phyloP scores from a whole-genome alignment of 64 coral and sea anemone genomes.

The Exaiptasia diaphana region DNA sequence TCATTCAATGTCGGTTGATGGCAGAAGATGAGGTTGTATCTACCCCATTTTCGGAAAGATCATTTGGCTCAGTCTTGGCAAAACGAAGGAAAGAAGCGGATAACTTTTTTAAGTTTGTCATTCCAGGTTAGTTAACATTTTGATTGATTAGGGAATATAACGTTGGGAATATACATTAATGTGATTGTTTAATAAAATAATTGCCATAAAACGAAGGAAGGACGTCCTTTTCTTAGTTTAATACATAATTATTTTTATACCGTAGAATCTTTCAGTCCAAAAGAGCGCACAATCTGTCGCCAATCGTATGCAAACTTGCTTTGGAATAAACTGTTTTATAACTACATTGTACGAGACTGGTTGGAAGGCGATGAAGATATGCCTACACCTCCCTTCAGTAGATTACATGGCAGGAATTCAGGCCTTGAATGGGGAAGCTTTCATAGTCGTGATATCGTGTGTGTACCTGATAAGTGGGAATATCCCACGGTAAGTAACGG shows the following conservation, averaged over 20 bases:
- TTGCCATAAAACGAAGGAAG: neutral
- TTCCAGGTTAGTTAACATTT: slow-evolving; percentile 42
- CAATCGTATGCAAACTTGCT: slow-evolving; percentile 75
- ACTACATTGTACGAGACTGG: slow-evolving; percentile 75
- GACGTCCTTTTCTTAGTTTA: too few species aligned
- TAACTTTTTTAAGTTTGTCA: slow-evolving; percentile 61
- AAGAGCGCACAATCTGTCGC: slow-evolving; percentile 40
- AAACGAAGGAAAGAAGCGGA: slow-evolving; percentile 51
- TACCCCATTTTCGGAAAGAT: neutral
- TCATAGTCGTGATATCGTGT: slow-evolving; percentile 68
- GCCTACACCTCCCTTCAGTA: slow-evolving; percentile 33
- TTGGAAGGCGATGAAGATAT: slow-evolving; percentile 46
- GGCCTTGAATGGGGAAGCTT: slow-evolving; percentile 61
- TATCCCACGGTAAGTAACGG: slow-evolving; percentile 60
- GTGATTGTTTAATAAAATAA: neutral
- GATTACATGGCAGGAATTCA: slow-evolving; percentile 61
- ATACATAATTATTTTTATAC: too few species aligned
- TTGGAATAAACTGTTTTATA: slow-evolving; percentile 83
- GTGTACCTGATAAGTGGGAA: slow-evolving; percentile 87
- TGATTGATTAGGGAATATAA: neutral
- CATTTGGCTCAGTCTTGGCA: slow-evolving; percentile 35
- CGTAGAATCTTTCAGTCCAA: slow-evolving; percentile 11
- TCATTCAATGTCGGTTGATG: slow-evolving; percentile 56
- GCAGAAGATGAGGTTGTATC: slow-evolving; percentile 4
- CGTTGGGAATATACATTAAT: neutral